Evolutionary conservation across 2,888 invertebrate species (phyloP).

Genomic region (Tetranychus piercei): DNA sequence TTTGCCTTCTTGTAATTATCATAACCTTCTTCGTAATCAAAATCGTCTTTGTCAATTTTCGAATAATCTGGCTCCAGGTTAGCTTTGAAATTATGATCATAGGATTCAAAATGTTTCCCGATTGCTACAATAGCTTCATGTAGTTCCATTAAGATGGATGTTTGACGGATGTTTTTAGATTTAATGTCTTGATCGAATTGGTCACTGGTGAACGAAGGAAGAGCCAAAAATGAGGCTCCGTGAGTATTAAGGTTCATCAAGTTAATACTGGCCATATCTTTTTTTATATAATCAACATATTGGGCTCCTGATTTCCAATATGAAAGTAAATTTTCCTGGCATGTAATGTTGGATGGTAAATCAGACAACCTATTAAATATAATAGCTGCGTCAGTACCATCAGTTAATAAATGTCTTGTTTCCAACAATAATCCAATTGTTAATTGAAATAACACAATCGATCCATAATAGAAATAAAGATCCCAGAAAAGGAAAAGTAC

Average conservation of each 20-base stretch:
- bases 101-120: conserved; percentile 78
- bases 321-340: background rate
- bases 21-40: conserved; percentile 8
- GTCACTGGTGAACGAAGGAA: conserved; percentile 3
- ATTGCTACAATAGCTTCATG: conserved; percentile 84
- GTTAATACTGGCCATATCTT: background rate
- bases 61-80: conserved; percentile 18
- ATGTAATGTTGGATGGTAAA: conserved; percentile 44
- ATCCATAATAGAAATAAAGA: conserved; percentile 86
- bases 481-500: conserved; percentile 88
- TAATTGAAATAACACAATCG: conserved; percentile 76
- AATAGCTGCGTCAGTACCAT: conserved; percentile 61
- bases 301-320: conserved; percentile 17
- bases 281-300: conserved; percentile 16
- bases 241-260: background rate
- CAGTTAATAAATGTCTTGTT: conserved; percentile 10
- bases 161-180: conserved; percentile 91
- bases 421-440: conserved; percentile 73
- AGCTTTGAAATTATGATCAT: conserved; percentile 65
- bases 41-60: background rate
- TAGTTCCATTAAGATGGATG: conserved; percentile 91
- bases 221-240: background rate
- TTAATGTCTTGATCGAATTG: conserved; percentile 44
- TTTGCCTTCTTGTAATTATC: conserved; percentile 4
- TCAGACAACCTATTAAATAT: conserved; percentile 93